Percentiles rank a stretch among this genome's conserved stretches.
phyloP scores from a whole-genome alignment of 2,797 vertebrate genomes.

The Falco concolor region DNA sequence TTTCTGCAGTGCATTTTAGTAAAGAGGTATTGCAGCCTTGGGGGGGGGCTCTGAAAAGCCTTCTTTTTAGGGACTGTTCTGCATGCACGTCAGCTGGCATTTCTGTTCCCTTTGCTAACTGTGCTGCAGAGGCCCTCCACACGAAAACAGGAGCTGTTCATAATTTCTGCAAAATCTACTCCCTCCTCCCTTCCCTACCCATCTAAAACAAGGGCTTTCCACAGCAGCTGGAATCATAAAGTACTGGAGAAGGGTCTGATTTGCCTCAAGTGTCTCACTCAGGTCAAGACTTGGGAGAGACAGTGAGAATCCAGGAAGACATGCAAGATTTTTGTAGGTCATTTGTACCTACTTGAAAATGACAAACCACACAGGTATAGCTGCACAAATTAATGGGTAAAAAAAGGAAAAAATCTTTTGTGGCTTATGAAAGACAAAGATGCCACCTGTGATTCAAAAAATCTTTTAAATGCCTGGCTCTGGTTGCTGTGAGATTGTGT shows the following conservation, averaged over 20 bases:
- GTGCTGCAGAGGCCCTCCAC: not conserved
- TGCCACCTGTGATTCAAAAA: not conserved
- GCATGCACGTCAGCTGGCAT: not conserved
- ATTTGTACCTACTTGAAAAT: not conserved
- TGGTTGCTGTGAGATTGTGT: not conserved
- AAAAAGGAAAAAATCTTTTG: rapidly evolving
- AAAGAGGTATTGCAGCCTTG: not conserved
- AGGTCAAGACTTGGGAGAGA: not conserved
- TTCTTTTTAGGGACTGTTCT: not conserved
- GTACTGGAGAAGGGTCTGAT: not conserved
- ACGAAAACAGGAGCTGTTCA: not conserved
- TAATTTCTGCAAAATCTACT: not conserved
- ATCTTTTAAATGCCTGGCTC: not conserved
- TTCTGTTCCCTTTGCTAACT: not conserved
- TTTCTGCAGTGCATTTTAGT: not conserved
- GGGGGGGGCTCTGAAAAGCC: not conserved
- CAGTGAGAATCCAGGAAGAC: not conserved
- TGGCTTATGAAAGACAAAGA: not conserved
- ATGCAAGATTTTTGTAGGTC: not conserved
- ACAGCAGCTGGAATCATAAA: not conserved
- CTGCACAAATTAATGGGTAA: not conserved
- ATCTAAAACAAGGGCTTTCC: not conserved
- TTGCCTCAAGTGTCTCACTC: not conserved
- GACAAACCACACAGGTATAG: not conserved
- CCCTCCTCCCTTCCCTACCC: not conserved